phyloP scores from a whole-genome alignment of 2,888 invertebrate genomes.

The Trachelus troglodyta region DNA sequence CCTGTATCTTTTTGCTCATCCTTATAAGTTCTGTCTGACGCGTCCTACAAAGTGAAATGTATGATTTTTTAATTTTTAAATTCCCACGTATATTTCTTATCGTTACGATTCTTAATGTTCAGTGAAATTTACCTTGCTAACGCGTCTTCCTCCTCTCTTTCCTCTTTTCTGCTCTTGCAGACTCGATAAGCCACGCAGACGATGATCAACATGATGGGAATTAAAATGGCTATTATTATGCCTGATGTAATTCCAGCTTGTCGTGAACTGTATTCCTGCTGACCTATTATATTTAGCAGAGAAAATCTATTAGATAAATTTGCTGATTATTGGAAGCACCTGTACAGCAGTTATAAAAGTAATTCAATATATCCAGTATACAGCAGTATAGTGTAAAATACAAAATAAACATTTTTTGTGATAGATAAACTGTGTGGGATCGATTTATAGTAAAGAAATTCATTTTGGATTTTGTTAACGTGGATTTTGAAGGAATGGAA shows the following conservation, averaged over 20 bases:
- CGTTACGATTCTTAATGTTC: background rate
- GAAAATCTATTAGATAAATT: background rate
- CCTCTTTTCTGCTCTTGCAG: conserved; percentile 69
- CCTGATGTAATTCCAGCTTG: conserved; percentile 82
- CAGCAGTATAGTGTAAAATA: background rate
- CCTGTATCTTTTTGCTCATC: background rate
- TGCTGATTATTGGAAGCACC: background rate
- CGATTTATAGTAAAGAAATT: background rate
- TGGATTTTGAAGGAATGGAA: conserved; percentile 39
- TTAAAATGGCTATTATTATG: conserved; percentile 79
- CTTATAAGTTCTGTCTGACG: background rate
- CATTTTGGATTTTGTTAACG: background rate
- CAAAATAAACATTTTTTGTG: conserved; percentile 13
- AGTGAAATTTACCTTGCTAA: conserved; percentile 54
- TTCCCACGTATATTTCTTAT: background rate
- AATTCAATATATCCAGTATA: conserved; percentile 11
- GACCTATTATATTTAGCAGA: conserved; percentile 69
- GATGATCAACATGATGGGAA: conserved; percentile 79
- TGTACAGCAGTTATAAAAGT: conserved; percentile 10
- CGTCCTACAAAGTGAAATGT: background rate
- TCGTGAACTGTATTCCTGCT: conserved; percentile 82
- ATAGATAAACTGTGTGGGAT: conserved; percentile 4
- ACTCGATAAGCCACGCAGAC: conserved; percentile 76
- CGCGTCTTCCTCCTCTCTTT: conserved; percentile 68
- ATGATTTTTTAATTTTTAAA: background rate